These are phyloP conservation scores for Acronicta leporina DNA, from an alignment of 2,888 invertebrate species.

Conservation along the genomic window DNA sequence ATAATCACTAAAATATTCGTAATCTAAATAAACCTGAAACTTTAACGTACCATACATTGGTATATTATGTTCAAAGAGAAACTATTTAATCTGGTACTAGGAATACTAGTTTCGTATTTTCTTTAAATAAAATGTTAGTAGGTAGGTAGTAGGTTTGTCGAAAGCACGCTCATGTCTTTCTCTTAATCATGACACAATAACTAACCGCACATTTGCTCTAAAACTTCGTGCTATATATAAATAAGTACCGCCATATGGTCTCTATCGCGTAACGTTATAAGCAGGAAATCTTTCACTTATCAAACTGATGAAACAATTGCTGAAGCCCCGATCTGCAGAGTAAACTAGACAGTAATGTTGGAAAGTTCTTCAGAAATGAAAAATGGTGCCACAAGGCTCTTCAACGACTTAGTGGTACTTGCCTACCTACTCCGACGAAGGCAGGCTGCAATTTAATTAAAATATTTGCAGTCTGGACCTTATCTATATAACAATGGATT, in stretches of 20 bases:
- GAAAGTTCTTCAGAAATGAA: constrained; percentile 12
- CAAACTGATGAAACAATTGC: constrained; percentile 3
- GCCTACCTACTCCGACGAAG: too few species aligned
- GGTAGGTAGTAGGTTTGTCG: not conserved
- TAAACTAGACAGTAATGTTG: not conserved
- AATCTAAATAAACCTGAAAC: too few species aligned
- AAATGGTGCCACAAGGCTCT: not conserved
- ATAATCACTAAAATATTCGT: too few species aligned
- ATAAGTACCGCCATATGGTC: constrained; percentile 27
- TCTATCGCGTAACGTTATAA: constrained; percentile 11
- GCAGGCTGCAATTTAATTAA: not conserved
- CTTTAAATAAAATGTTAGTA: not conserved
- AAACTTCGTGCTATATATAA: constrained; percentile 27
- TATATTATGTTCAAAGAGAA: constrained; percentile 13
- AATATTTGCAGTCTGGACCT: not conserved
- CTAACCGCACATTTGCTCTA: constrained; percentile 18
- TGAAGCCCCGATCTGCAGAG: not conserved
- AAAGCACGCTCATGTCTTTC: not conserved
- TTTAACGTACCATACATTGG: constrained; percentile 6
- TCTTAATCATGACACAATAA: constrained; percentile 10
- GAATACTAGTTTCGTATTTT: not conserved
- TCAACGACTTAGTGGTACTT: not conserved
- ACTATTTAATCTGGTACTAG: constrained; percentile 11
- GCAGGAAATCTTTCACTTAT: constrained; percentile 17
- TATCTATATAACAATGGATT: too few species aligned